Conservation (phyloP, 2,113 vertebrate species). For the Phyllostomus discolor region DNA sequence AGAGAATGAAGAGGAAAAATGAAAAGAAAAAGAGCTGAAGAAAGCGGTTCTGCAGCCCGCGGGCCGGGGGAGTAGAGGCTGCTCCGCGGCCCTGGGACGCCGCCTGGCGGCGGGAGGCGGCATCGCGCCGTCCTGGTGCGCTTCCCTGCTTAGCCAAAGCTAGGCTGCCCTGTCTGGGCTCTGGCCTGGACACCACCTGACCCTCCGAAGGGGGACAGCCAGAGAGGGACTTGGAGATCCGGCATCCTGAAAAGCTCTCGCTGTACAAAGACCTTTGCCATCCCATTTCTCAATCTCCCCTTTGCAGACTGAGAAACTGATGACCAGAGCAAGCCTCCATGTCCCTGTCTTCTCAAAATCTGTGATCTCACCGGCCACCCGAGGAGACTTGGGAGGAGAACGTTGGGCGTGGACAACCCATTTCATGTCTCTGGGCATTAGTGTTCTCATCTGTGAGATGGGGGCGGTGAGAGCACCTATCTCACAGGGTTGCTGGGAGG, state of each 20-base stretch:
- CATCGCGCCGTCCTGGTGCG: neutral
- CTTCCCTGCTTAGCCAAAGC: neutral
- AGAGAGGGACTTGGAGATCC: neutral
- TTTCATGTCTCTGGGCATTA: neutral
- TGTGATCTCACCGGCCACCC: neutral
- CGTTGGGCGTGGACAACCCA: neutral
- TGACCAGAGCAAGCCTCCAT: neutral
- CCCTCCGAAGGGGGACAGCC: neutral
- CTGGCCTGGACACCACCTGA: rapidly evolving
- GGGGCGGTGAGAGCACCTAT: neutral
- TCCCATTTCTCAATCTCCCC: neutral
- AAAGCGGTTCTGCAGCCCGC: neutral
- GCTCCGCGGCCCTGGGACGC: conserved; percentile 15
- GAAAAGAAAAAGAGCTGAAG: neutral
- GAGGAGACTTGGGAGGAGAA: neutral
- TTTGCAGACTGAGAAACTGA: neutral
- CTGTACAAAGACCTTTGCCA: neutral
- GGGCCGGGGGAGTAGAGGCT: neutral
- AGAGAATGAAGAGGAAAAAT: conserved; percentile 64
- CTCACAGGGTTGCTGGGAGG: neutral
- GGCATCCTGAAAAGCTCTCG: neutral
- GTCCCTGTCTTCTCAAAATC: neutral
- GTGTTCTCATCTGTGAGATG: neutral
- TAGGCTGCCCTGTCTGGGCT: neutral
- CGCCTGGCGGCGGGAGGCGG: conserved; percentile 36